Conservation (phyloP, 2,113 vertebrate species). For the Eulacestoma nigropectus region DNA sequence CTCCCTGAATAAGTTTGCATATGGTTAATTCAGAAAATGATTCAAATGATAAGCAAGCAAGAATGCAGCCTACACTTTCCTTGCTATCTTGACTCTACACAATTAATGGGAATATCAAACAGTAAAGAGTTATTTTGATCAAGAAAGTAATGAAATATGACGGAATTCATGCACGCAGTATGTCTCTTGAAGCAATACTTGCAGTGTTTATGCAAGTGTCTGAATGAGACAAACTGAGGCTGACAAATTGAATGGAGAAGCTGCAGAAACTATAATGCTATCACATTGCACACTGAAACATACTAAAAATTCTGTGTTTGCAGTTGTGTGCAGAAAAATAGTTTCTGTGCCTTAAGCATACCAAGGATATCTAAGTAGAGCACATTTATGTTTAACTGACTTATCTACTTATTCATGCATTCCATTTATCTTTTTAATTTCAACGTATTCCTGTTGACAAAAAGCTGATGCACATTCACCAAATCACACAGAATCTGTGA, state of each 20-base stretch:
- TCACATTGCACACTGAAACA: background rate
- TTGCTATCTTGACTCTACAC: background rate
- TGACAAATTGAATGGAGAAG: constrained; percentile 4
- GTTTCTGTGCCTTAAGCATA: background rate
- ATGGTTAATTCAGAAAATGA: background rate
- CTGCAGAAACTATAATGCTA: background rate
- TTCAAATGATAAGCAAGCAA: background rate
- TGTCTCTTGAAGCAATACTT: background rate
- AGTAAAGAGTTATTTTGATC: constrained; percentile 21
- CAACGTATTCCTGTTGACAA: background rate
- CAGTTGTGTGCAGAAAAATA: background rate
- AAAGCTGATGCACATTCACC: background rate
- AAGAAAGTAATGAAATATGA: constrained; percentile 8
- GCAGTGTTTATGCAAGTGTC: background rate
- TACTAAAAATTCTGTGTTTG: background rate
- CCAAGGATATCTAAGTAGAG: background rate
- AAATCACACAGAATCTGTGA: background rate
- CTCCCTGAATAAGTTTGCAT: background rate
- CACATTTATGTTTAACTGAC: background rate
- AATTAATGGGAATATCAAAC: background rate
- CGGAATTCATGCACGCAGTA: background rate
- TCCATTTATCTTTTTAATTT: background rate
- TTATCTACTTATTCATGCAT: background rate
- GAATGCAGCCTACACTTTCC: background rate
- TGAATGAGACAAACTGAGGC: background rate